Evolutionary conservation across 1,140 invertebrate genomes (phyloP).

Genomic region (Drosophila serrata): DNA sequence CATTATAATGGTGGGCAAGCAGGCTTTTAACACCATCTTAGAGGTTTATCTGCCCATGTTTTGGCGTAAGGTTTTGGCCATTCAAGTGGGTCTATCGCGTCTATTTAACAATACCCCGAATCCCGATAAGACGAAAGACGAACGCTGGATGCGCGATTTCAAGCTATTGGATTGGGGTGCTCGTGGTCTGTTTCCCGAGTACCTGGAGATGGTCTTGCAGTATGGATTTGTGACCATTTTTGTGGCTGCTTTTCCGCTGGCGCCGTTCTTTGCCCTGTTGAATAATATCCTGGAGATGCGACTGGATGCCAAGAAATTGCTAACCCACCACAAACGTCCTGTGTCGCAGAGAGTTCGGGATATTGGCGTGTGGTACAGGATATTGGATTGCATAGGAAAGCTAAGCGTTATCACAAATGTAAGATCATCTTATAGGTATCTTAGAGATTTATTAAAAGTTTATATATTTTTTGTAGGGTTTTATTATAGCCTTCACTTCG

Average conservation of each 20-base stretch:
- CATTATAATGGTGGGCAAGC: conserved; percentile 98
- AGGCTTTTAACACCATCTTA: conserved; percentile 95
- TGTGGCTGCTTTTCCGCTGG: conserved; percentile 95
- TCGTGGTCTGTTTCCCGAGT: conserved; percentile 97
- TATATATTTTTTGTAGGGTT: conserved; percentile 89
- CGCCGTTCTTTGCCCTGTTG: conserved; percentile 94
- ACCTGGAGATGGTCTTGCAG: conserved; percentile 98
- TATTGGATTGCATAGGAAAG: conserved; percentile 95
- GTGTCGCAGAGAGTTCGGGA: conserved; percentile 93
- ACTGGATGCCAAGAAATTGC: conserved; percentile 94
- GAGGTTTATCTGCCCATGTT: conserved; percentile 92
- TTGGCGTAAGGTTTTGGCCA: conserved; percentile 90
- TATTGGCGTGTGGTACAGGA: conserved; percentile 97
- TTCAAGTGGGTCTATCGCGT: conserved; percentile 85
- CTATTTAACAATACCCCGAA: conserved; percentile 75
- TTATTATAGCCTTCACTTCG: conserved; percentile 99
- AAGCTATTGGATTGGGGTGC: conserved; percentile 95
- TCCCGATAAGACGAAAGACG: conserved; percentile 84
- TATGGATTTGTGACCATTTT: conserved; percentile 97
- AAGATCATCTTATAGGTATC: conserved; percentile 81
- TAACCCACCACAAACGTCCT: conserved; percentile 93
- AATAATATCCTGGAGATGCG: conserved; percentile 97
- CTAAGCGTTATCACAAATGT: conserved; percentile 97
- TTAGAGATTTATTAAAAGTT: neutral
- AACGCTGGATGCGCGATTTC: conserved; percentile 96